Evolutionary conservation across 2,797 vertebrate species (phyloP).

Genomic region (Apogon hyalosoma): DNA sequence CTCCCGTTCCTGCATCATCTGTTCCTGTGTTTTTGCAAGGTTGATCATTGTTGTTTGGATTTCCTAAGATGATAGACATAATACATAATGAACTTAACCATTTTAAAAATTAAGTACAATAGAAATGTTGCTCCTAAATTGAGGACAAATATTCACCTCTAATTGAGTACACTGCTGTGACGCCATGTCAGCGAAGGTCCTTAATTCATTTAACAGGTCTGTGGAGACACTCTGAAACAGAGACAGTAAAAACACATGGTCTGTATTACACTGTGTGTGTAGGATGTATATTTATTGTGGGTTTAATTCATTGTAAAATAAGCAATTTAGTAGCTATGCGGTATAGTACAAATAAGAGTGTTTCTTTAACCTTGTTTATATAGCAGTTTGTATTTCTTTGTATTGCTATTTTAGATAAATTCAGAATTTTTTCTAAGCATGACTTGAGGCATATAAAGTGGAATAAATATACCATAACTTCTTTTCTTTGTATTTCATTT

Average conservation of each 20-base stretch:
- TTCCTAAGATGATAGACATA: conserved; percentile 58
- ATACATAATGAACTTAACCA: background rate
- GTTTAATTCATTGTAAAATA: background rate
- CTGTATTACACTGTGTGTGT: conserved; percentile 1
- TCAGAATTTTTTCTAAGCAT: background rate
- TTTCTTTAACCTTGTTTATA: conserved; percentile 1
- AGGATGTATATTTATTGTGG: background rate
- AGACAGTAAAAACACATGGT: background rate
- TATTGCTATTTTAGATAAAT: background rate
- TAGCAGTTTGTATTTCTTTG: background rate
- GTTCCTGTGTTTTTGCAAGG: conserved; percentile 60
- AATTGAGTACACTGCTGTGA: conserved; percentile 70
- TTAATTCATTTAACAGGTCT: conserved; percentile 77
- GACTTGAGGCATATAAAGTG: background rate
- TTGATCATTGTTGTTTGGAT: conserved; percentile 71
- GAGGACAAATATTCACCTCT: conserved; percentile 57
- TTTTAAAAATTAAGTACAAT: background rate
- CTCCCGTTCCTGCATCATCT: conserved; percentile 69
- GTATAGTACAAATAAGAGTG: conserved; percentile 1
- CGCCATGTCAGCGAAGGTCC: conserved; percentile 66
- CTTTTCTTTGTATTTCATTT: conserved; percentile 75
- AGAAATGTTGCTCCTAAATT: background rate
- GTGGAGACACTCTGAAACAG: conserved; percentile 74
- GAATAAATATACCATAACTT: conserved; percentile 76
- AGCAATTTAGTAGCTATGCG: background rate